These are phyloP conservation scores for Saguinus midas DNA, from an alignment of 2,113 vertebrate species.

Conservation along the genomic window DNA sequence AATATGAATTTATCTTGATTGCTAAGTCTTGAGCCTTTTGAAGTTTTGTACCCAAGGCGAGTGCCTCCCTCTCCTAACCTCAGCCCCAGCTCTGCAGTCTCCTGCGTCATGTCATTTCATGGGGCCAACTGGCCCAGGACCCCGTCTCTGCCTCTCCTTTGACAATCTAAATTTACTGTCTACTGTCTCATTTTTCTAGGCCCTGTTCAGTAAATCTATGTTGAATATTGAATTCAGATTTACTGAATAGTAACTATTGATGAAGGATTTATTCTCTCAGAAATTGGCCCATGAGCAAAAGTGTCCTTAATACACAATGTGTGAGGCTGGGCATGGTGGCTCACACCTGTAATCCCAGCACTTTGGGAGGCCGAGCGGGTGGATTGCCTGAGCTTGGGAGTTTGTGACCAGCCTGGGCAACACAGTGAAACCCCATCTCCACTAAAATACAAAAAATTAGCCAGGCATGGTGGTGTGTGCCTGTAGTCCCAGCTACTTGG, in stretches of 20 bases:
- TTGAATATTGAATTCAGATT: background rate
- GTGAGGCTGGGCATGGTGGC: background rate
- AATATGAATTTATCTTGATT: background rate
- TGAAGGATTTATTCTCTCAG: background rate
- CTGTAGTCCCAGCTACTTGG: no score
- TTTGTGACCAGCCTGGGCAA: no score
- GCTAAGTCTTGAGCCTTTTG: background rate
- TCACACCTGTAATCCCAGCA: no score
- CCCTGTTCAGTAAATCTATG: background rate
- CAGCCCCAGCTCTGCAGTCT: no score
- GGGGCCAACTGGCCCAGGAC: background rate
- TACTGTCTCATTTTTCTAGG: background rate
- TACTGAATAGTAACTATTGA: background rate
- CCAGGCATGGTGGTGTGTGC: no score
- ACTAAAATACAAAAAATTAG: no score
- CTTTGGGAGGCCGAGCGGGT: no score
- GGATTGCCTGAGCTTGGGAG: no score
- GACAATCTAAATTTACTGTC: background rate
- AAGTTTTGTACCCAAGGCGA: background rate
- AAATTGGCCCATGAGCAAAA: background rate
- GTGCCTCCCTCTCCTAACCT: background rate
- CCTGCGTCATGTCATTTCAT: background rate
- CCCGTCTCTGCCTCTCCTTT: background rate
- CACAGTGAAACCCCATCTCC: no score
- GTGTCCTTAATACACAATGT: background rate